Evolutionary conservation across 2,113 vertebrate species (phyloP).

Genomic region (Brienomyrus longianalis): DNA sequence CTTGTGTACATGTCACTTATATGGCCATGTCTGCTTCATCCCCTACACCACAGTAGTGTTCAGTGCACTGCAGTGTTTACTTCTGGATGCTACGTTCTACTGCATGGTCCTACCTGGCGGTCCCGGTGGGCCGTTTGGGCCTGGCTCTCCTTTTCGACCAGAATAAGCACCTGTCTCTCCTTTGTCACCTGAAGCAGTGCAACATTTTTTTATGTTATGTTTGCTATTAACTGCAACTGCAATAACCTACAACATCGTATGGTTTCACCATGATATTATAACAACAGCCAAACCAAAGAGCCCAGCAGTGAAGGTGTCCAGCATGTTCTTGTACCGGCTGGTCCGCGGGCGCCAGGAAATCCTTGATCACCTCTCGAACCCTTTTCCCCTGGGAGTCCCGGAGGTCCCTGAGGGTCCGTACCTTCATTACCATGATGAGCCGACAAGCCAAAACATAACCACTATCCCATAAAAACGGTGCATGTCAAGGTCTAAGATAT

Average conservation of each 20-base stretch:
- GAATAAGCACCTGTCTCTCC: neutral
- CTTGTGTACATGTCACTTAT: neutral
- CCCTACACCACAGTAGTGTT: neutral
- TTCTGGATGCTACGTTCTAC: neutral
- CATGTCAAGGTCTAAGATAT: neutral
- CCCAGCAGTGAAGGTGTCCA: neutral
- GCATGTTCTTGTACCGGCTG: neutral
- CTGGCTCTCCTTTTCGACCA: slow-evolving; percentile 1
- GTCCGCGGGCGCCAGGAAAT: neutral
- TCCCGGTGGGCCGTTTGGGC: neutral
- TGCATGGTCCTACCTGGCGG: neutral
- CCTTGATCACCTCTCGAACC: neutral
- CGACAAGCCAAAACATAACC: neutral
- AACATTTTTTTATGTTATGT: neutral
- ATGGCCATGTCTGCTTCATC: neutral
- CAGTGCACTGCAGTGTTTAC: neutral
- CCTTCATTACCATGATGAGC: neutral
- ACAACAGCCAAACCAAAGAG: neutral
- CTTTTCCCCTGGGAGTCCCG: neutral
- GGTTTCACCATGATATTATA: neutral
- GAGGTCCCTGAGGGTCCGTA: neutral
- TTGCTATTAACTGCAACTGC: neutral
- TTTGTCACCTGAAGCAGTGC: neutral
- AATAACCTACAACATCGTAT: neutral
- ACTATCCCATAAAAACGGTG: neutral